A percentile compares a stretch with the other conserved stretches of the same genome.
These are phyloP conservation scores for Oscheius sp. DNA, from an alignment of 1,140 invertebrate genomes.

Conservation along the genomic window DNA sequence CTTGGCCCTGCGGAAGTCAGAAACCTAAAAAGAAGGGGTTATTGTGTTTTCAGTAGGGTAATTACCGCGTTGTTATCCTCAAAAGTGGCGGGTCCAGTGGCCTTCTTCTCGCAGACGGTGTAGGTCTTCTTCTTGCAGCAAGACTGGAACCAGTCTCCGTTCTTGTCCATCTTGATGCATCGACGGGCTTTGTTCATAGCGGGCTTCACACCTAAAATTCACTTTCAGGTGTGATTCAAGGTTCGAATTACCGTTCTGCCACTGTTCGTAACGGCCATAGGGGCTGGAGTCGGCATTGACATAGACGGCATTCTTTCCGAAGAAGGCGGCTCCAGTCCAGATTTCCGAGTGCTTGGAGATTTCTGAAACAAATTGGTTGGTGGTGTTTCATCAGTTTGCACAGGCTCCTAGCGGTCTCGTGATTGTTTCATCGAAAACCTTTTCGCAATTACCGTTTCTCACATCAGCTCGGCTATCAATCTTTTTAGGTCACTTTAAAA, in stretches of 20 bases:
- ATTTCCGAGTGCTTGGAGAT: conserved; percentile 24
- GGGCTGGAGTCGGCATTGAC: conserved; percentile 29
- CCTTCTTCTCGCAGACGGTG: conserved; percentile 34
- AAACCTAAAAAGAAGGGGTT: not conserved
- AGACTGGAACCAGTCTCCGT: conserved; percentile 38
- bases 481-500: conserved; percentile 5
- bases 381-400: not conserved
- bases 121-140: conserved; percentile 41
- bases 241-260: conserved; percentile 18
- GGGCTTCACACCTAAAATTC: not conserved
- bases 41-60: too few relatives aligned
- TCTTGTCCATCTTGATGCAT: conserved; percentile 36
- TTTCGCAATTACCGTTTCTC: not conserved
- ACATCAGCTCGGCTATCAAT: not conserved
- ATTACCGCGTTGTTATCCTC: not conserved
- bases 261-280: conserved; percentile 28
- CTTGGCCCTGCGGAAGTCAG: not conserved
- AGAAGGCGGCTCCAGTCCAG: conserved; percentile 37
- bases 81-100: not conserved
- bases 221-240: not conserved
- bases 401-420: not conserved
- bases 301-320: conserved; percentile 28
- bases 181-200: conserved; percentile 34
- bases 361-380: conserved; percentile 10
- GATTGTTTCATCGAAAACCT: not conserved